Conservation (phyloP, 2,113 vertebrate species). For the Etheostoma spectabile region DNA sequence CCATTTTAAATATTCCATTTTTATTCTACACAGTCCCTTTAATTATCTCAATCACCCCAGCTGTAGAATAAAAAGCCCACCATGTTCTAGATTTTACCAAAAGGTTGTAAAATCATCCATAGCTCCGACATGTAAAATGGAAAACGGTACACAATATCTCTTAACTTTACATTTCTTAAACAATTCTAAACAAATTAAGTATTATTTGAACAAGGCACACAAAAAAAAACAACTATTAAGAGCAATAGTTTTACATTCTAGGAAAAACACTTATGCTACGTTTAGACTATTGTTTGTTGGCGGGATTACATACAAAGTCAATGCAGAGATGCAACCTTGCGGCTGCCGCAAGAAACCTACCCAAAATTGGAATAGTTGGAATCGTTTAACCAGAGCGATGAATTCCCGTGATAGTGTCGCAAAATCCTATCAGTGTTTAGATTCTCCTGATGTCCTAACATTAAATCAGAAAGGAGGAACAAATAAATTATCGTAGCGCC, state of each 20-base stretch:
- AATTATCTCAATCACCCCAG: background rate
- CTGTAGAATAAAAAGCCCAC: constrained; percentile 14
- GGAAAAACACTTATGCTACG: constrained; percentile 9
- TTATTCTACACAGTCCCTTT: background rate
- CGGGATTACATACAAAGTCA: no score
- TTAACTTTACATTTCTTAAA: constrained; percentile 26
- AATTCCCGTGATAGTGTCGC: no score
- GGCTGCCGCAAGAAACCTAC: no score
- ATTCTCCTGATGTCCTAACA: no score
- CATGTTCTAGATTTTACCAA: background rate
- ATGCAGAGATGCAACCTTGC: no score
- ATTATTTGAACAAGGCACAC: constrained; percentile 53
- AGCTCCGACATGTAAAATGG: constrained; percentile 7
- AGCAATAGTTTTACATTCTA: constrained; percentile 14
- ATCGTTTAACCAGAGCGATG: no score
- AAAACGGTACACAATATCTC: constrained; percentile 3
- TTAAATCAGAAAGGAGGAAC: no score
- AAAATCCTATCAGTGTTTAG: no score
- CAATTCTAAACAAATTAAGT: constrained; percentile 34
- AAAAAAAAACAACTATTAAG: constrained; percentile 3
- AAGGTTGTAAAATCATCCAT: constrained; percentile 9
- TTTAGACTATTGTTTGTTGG: no score
- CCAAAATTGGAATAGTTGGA: no score
- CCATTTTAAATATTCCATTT: constrained; percentile 9
- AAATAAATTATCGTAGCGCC: no score